phyloP scores from a whole-genome alignment of 1,140 invertebrate genomes.

The Lordiphosa clarofinis region DNA sequence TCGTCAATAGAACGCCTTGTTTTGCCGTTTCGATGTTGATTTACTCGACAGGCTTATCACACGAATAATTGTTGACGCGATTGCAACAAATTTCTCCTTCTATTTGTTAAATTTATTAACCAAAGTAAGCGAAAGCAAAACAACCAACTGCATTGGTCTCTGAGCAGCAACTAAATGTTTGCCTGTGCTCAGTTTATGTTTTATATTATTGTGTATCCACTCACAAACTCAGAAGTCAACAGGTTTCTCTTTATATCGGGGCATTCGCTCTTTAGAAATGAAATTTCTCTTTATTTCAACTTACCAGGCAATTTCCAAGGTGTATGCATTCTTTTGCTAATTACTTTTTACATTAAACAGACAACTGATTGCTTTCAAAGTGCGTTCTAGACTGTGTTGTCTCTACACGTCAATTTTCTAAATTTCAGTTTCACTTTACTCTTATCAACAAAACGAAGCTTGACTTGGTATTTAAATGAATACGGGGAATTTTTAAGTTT shows the following conservation, averaged over 20 bases:
- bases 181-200: conserved; percentile 11
- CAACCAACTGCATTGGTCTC: conserved; percentile 11
- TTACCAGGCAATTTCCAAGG: conserved; percentile 31
- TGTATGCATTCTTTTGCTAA: conserved; percentile 17
- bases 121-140: neutral
- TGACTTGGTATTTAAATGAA: neutral
- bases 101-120: neutral
- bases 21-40: conserved; percentile 47
- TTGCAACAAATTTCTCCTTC: conserved; percentile 30
- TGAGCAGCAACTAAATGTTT: conserved; percentile 34
- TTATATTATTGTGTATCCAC: conserved; percentile 8
- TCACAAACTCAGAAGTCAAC: no score
- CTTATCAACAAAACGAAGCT: conserved; percentile 27
- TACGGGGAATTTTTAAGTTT: neutral
- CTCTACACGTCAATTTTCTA: neutral
- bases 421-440: neutral
- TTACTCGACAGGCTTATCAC: conserved; percentile 14
- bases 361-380: conserved; percentile 27
- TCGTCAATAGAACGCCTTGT: conserved; percentile 19
- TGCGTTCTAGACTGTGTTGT: conserved; percentile 31
- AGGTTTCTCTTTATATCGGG: conserved; percentile 9
- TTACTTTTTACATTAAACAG: neutral
- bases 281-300: conserved; percentile 3
- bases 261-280: neutral
- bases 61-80: conserved; percentile 11